Evolutionary conservation across 2,888 invertebrate species (phyloP).

Genomic region (Sicus ferrugineus): DNA sequence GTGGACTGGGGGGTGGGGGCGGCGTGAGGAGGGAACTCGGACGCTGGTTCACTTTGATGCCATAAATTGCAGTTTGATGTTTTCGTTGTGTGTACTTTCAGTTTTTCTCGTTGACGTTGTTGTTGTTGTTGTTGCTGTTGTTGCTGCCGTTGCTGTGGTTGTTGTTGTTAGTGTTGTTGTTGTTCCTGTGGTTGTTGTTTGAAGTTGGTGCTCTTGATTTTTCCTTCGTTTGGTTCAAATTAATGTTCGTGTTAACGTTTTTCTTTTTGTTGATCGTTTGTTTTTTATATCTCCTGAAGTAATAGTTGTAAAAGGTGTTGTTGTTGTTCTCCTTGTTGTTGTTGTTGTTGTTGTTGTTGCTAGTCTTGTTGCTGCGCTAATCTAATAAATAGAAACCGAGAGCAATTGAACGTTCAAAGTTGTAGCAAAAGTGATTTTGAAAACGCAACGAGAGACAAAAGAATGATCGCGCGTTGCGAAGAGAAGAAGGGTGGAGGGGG

Average conservation of each 20-base stretch:
- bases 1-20: too few species aligned
- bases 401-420: not conserved
- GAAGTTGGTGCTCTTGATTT: not conserved
- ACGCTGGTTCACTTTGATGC: too few species aligned
- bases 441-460: not conserved
- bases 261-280: too few species aligned
- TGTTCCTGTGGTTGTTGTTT: too few species aligned
- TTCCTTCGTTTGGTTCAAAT: not conserved
- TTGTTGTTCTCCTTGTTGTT: not conserved
- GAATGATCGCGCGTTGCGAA: not conserved
- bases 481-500: not conserved
- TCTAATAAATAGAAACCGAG: not conserved
- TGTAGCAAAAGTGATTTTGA: not conserved
- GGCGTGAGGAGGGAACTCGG: too few species aligned
- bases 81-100: not conserved
- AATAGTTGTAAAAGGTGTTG: not conserved
- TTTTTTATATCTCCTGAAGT: not conserved
- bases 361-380: not conserved
- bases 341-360: not conserved
- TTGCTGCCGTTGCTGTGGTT: not conserved
- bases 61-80: too few species aligned
- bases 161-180: not conserved
- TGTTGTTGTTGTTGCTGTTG: not conserved
- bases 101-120: not conserved
- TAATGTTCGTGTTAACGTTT: not conserved